phyloP scores from a whole-genome alignment of 2,797 vertebrate genomes.

The Coilia nasus region DNA sequence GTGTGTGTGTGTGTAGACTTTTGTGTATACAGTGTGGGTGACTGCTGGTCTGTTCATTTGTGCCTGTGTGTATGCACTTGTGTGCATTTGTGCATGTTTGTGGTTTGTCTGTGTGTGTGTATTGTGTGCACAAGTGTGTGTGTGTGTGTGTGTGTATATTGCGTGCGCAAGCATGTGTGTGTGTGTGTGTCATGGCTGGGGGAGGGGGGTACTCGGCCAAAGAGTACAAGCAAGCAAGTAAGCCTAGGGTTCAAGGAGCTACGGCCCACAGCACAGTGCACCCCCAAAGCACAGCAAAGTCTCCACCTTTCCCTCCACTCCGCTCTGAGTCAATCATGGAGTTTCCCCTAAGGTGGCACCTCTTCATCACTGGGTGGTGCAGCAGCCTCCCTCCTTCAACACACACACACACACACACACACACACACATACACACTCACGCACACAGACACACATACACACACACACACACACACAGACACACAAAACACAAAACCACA shows the following conservation, averaged over 20 bases:
- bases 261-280: neutral
- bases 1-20: neutral
- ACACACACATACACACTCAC: no score
- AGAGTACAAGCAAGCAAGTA: neutral
- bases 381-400: neutral
- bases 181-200: neutral
- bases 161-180: neutral
- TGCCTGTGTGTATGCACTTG: neutral
- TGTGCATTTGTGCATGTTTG: neutral
- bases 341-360: neutral
- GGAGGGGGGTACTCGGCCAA: neutral
- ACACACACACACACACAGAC: no score
- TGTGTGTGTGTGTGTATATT: no score
- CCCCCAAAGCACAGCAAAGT: neutral
- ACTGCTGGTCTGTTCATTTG: neutral
- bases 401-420: neutral
- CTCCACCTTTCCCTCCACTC: neutral
- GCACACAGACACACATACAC: no score
- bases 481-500: no score
- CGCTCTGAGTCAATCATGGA: neutral
- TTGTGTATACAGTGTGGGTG: neutral
- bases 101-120: no score
- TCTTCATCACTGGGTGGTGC: neutral
- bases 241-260: neutral
- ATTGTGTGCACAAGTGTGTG: no score